Base-by-base conservation (phyloP, 2,113 vertebrate genomes). In the Pygathrix nemaeus region DNA sequence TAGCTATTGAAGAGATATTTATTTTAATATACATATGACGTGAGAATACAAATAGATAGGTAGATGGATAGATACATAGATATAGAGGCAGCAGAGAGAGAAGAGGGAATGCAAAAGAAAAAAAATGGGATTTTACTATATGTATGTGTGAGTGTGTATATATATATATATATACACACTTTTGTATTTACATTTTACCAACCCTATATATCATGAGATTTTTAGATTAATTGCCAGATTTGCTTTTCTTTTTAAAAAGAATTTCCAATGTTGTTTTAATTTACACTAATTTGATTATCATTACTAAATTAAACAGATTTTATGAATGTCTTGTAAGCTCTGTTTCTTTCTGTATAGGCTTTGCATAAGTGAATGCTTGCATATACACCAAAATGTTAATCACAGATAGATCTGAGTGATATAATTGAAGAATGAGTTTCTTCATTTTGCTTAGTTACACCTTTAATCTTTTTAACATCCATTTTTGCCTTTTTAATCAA, bases 381-480 rank as follows among this genome's bases (percentile, higher is more conserved):
- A 83, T 93, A 50, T 68, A 2, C 32, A 35, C 40, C 59, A 88
- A 90, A 93, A 96, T 64, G n/a, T 94, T 88, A 85, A 73, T 25
- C 80, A 61, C 30, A 55, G 25, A 52, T 30, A 48, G 21, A 83
- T 30, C 50, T 76, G 50, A 66, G 83, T 87, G 43, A 17, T 79
- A 0, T 70, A 75, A 92, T 57, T 80, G 23, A 89, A 21, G 2
- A 86, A 73, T 72, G 48, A 86, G 43, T 75, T 93, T 76, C 48
- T 80, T 86, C 16, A 82, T 82, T 83, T 88, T 88, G 52, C 59
- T 96, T 79, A 70, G 21, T 88, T 87, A 35, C 14, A 79, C 90
- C 25, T 96, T 92, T 94, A 91, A 90, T 91, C 78, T 97, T 97
- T 91, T 73, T 79, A 75, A 96, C 48, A 84, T 81, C 38, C 20